Evolutionary conservation across 2,888 invertebrate genomes (phyloP), one percentile per base, ranked within the genome.

Genomic region (Plagodis pulveraria): DNA sequence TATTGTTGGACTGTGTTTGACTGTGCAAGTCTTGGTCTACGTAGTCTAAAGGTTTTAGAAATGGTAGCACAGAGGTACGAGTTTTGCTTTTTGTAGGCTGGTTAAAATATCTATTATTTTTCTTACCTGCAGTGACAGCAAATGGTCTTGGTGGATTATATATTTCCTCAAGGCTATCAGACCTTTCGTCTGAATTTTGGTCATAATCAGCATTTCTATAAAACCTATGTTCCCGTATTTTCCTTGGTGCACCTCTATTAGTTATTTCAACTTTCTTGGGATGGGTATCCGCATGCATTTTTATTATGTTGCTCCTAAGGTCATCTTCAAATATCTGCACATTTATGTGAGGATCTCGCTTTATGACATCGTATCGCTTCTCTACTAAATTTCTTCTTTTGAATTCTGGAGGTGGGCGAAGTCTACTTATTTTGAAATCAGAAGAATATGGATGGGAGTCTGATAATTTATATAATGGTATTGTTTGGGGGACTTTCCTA

Each of bases 361-460:
- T 87, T 32, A 63, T 67, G 33, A 75, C 63, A 56, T 77, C 73
- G 42, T 74, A 70, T 12, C 71, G 74, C 62, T 73, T 83, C 63
- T 82, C 77, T 6, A 77, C 72, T 40, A 83, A 66, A 66, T 76
- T 81, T 70, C 71, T 80, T 55, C 82, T 78, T 70, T 79, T 80
- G 68, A 87, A 81, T 62, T 81, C 74, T 11, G 72, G 60, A 6
- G 84, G 78, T 46, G 84, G 76, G n/a, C 71, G 78, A 32, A 86
- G 52, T 72, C 84, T 88, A 41, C 67, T 69, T 11, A 77, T 43
- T 72, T 78, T 87, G 35, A 85, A 81, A 53, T 88, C 82, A 10
- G 88, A 83, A 2, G 87, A 71, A 65, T 91, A 90, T 4, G 91
- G 89, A 63, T 77, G 86, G 22, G 69, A 72, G 59, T 91, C 90